These are phyloP conservation scores for Meloe dianella DNA, from an alignment of 2,888 invertebrate species.

Conservation along the genomic window DNA sequence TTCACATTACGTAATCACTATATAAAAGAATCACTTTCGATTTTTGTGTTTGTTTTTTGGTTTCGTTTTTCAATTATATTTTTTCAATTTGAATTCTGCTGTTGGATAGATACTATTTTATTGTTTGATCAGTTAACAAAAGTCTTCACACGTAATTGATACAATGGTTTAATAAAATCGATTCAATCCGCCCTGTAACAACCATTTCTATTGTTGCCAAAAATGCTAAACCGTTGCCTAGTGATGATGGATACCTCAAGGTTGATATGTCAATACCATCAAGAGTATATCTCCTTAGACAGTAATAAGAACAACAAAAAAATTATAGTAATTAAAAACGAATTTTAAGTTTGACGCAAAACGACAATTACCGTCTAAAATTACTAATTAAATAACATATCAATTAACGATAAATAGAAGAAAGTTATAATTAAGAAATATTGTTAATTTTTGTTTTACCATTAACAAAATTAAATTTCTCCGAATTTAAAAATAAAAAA, in stretches of 20 bases:
- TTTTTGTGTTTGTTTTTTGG: not conserved
- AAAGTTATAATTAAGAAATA: not conserved
- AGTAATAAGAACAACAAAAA: too few species aligned
- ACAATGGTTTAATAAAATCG: too few species aligned
- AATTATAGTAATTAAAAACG: constrained; percentile 6
- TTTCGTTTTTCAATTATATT: not conserved
- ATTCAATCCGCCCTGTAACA: too few species aligned
- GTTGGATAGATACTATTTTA: too few species aligned
- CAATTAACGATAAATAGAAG: not conserved
- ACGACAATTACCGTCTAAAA: not conserved
- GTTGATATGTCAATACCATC: not conserved
- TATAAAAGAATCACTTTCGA: constrained; percentile 5
- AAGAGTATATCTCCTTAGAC: too few species aligned
- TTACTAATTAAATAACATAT: not conserved
- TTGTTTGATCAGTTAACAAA: too few species aligned
- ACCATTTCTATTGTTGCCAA: too few species aligned
- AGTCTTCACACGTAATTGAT: too few species aligned
- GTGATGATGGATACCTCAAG: not conserved
- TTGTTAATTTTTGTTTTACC: not conserved
- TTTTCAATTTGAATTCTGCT: not conserved
- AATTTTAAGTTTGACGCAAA: constrained; percentile 7
- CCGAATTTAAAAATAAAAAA: too few species aligned
- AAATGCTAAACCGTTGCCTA: not conserved
- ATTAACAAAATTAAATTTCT: not conserved
- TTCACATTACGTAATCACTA: not conserved